Conservation (phyloP, 2,113 vertebrate species). For the Astatotilapia flaviijosephi region DNA sequence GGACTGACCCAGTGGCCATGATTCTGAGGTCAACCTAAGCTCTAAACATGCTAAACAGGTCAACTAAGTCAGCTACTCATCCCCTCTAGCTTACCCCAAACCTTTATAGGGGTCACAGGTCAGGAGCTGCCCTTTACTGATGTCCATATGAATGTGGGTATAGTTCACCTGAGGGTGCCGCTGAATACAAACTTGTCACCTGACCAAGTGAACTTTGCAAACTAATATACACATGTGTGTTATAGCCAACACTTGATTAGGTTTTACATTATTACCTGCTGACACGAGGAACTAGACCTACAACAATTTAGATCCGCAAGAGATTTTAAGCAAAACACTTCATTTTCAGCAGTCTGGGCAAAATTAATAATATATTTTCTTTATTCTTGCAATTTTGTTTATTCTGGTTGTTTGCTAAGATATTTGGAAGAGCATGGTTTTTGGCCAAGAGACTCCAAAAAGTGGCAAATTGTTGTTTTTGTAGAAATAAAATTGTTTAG, state of each 20-base stretch:
- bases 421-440: background rate
- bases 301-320: rapidly evolving
- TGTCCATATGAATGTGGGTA: background rate
- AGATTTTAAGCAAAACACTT: background rate
- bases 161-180: background rate
- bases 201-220: background rate
- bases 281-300: background rate
- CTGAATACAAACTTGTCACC: background rate
- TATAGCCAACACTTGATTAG: background rate
- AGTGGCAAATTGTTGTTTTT: background rate
- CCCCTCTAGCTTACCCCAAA: background rate
- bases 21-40: background rate
- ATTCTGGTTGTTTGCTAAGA: background rate
- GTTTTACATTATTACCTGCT: background rate
- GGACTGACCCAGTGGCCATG: conserved; percentile 1
- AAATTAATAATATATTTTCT: background rate
- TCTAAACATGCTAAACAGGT: background rate
- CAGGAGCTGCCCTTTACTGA: conserved; percentile 30
- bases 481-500: background rate
- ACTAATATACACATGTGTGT: background rate
- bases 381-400: background rate
- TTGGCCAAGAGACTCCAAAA: background rate
- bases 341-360: background rate
- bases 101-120: background rate
- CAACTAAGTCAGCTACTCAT: background rate